Conservation (phyloP, 2,888 invertebrate genomes). For the Cephalotes varians region DNA sequence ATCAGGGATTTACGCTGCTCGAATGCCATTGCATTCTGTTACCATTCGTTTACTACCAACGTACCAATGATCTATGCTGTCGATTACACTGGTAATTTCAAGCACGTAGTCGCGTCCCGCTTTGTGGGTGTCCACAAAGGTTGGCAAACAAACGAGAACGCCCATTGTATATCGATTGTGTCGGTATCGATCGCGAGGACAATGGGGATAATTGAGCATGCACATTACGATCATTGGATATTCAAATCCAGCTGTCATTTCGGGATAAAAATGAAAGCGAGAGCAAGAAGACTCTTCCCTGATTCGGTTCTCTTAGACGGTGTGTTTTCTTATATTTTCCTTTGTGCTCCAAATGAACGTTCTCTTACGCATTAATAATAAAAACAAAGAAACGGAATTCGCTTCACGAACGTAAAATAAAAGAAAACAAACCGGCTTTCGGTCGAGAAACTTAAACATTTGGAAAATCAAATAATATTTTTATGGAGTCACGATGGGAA, state of each 20-base stretch:
- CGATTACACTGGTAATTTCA: slow-evolving; percentile 67
- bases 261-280: background rate
- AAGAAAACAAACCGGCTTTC: slow-evolving; percentile 16
- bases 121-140: slow-evolving; percentile 64
- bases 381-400: background rate
- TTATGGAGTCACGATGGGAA: slow-evolving; percentile 11
- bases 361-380: background rate
- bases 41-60: slow-evolving; percentile 59
- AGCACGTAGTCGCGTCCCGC: slow-evolving; percentile 68
- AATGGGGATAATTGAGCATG: slow-evolving; percentile 73
- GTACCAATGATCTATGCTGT: slow-evolving; percentile 64
- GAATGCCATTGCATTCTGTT: slow-evolving; percentile 56
- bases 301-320: background rate
- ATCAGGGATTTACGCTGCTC: background rate
- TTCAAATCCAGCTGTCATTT: background rate
- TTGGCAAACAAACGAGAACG: slow-evolving; percentile 73
- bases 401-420: background rate
- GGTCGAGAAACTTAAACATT: slow-evolving; percentile 24
- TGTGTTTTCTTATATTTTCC: background rate
- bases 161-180: slow-evolving; percentile 72
- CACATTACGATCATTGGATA: slow-evolving; percentile 64
- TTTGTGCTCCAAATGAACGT: background rate
- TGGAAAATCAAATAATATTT: slow-evolving; percentile 40
- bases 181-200: slow-evolving; percentile 72
- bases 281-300: background rate